These are phyloP conservation scores for Delia radicum DNA, from an alignment of 1,140 invertebrate species.

Conservation along the genomic window DNA sequence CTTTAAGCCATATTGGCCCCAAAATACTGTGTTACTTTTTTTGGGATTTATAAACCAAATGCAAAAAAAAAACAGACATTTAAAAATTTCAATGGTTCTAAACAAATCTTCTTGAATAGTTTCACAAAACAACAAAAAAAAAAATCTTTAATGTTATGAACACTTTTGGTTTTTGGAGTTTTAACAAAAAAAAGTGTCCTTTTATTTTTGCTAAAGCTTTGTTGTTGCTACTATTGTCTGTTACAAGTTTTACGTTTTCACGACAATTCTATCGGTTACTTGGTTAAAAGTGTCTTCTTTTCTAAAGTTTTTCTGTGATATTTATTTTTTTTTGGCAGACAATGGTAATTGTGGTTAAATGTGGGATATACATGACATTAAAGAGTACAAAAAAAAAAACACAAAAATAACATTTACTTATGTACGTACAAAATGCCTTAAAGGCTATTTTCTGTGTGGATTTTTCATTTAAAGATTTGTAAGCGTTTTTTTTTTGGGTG, in stretches of 20 bases:
- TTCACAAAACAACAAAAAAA: neutral
- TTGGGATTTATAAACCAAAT: neutral
- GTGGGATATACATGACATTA: conserved; percentile 23
- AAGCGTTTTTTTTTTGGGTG: neutral
- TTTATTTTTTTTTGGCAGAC: conserved; percentile 6
- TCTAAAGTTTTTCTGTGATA: neutral
- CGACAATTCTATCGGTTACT: conserved; percentile 18
- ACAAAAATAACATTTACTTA: neutral
- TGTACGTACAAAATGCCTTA: neutral
- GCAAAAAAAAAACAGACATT: neutral
- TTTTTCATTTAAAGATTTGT: neutral
- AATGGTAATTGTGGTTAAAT: conserved; percentile 24
- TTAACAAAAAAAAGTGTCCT: conserved; percentile 8
- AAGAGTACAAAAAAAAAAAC: neutral
- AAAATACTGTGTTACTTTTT: neutral
- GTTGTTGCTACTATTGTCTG: neutral
- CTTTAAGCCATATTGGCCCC: neutral
- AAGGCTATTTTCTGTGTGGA: neutral
- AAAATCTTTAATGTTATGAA: conserved; percentile 1
- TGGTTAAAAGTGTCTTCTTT: conserved; percentile 19
- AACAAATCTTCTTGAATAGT: neutral
- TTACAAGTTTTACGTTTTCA: neutral
- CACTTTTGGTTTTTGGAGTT: conserved; percentile 6
- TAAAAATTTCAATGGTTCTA: conserved; percentile 4
- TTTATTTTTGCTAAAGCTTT: neutral